phyloP scores from a whole-genome alignment of 1,140 invertebrate genomes.

The Apis mellifera region DNA sequence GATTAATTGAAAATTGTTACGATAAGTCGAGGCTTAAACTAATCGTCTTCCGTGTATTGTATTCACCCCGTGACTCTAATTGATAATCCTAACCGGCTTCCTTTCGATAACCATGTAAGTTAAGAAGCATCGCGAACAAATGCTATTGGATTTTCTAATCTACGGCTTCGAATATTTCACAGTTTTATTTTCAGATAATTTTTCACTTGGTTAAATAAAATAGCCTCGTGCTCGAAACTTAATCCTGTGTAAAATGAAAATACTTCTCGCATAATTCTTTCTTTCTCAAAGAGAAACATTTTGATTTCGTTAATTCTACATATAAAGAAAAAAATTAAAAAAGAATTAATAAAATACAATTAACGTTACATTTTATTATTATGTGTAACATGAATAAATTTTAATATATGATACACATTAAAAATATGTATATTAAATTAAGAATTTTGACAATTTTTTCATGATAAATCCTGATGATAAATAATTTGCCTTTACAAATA shows the following conservation, averaged over 20 bases:
- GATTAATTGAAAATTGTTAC: neutral
- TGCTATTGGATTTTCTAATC: constrained; percentile 9
- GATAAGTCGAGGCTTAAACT: neutral
- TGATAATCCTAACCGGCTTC: constrained; percentile 14
- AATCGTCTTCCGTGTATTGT: neutral
- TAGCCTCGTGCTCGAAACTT: neutral
- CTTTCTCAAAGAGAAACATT: too few relatives aligned
- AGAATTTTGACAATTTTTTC: neutral
- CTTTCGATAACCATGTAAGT: neutral
- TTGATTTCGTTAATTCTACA: too few relatives aligned
- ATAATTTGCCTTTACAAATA: neutral
- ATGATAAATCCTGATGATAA: neutral
- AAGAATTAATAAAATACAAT: too few relatives aligned
- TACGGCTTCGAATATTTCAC: constrained; percentile 13
- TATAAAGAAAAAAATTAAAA: too few relatives aligned
- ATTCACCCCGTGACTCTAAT: neutral
- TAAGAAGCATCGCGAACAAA: neutral
- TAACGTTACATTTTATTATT: too few relatives aligned
- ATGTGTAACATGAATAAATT: too few relatives aligned
- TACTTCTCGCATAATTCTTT: too few relatives aligned
- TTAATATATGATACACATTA: neutral
- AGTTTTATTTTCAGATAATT: neutral
- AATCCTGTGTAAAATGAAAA: too few relatives aligned
- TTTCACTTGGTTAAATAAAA: neutral
- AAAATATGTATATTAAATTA: too few relatives aligned